Percentiles rank a stretch among this genome's conserved stretches.
Conservation (phyloP, 2,113 vertebrate species). For the Chaenogobius annularis region DNA sequence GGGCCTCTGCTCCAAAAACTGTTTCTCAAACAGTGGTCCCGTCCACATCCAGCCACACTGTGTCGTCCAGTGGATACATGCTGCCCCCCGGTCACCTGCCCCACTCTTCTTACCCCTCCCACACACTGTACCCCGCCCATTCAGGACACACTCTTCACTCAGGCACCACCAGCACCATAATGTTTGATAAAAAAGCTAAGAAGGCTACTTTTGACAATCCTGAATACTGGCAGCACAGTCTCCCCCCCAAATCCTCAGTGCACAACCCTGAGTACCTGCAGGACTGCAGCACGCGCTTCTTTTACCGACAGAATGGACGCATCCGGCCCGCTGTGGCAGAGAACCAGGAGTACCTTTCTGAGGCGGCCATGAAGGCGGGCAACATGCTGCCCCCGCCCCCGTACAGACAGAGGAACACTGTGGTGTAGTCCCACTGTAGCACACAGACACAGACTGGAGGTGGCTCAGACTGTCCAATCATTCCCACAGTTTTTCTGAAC, state of each 20-base stretch:
- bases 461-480: conserved; percentile 34
- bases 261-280: conserved; percentile 97
- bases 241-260: conserved; percentile 89
- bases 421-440: conserved; percentile 83
- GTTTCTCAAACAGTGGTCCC: conserved; percentile 64
- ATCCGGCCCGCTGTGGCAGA: conserved; percentile 95
- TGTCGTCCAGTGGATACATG: conserved; percentile 63
- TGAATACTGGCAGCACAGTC: conserved; percentile 98
- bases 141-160: conserved; percentile 75
- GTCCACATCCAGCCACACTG: conserved; percentile 61
- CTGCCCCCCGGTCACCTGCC: conserved; percentile 65
- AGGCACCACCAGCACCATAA: conserved; percentile 74
- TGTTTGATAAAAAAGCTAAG: conserved; percentile 88
- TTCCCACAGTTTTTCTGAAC: conserved; percentile 54
- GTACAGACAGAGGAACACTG: conserved; percentile 98
- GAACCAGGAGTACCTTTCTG: conserved; percentile 97
- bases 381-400: conserved; percentile 93
- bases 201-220: conserved; percentile 97
- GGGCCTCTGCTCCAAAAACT: conserved; percentile 51
- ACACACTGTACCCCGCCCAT: conserved; percentile 74
- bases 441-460: conserved; percentile 75
- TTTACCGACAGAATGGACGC: conserved; percentile 97
- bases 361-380: conserved; percentile 96
- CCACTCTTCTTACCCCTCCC: conserved; percentile 69
- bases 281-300: conserved; percentile 98